Base-by-base conservation (phyloP, 1,140 invertebrate species). In the Macrobrachium nipponense region DNA sequence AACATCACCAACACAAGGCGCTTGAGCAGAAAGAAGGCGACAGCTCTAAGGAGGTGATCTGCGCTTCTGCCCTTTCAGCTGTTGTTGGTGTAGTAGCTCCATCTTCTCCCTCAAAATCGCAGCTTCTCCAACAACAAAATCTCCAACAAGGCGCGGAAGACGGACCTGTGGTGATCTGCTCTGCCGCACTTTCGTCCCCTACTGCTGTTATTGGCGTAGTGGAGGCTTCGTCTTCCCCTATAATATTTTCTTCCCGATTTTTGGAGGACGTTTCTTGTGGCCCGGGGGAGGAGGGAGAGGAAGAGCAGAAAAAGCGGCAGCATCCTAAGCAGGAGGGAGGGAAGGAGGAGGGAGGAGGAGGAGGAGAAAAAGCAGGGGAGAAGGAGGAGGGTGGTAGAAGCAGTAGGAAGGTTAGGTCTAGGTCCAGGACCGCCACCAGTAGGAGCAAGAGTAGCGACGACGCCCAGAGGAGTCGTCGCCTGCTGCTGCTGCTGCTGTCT, bases 181-280 rank as follows among this genome's bases (percentile, higher is more conserved):
- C 81, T 59, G 61, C 36, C 27, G 85, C 79, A n/a, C n/a, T 64
- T 68, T 76, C 68, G 64, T 78, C 82, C 60, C 14, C 78, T 43
- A 64, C 66, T 73, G 77, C 44, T 76, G 77, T 68, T 20, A 80
- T 59, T 62, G 75, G 78, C 68, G 70, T 75, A 15, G 78, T 64
- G 85, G 68, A 81, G 70, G 75, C 79, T 72, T 72, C 60, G 70
- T 8, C 51, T 51, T 51, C 51, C 51, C 12, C 27, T 36, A 36
- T 51, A 12, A 12, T 51, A 51, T 51, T 51, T 5, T 51, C 51
- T 51, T 87, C 80, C 85, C 79, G 80, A 76, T 87, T 79, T 77
- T 78, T 82, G 79, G 85, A 87, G 85, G 85, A 77, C 85, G 76
- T 59, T 82, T 87, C 85, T 87, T 87, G 70, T 82, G 59, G 66